Evolutionary conservation across 2,113 vertebrate species (phyloP).

Genomic region (Collichthys lucidus): DNA sequence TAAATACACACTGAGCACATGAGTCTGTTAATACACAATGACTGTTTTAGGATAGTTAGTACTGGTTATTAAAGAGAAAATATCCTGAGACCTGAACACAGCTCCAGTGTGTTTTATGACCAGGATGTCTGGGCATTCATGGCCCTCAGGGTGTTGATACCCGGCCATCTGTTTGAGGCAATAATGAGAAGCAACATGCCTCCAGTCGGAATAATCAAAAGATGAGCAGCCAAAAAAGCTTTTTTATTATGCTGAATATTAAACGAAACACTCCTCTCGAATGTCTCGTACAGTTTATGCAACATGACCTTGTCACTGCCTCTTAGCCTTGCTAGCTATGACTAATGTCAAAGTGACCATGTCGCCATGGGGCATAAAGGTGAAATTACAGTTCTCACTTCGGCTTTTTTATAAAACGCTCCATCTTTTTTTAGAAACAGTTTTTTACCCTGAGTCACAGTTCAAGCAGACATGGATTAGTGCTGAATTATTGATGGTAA

Average conservation of each 20-base stretch:
- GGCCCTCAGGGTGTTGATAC: neutral
- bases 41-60: neutral
- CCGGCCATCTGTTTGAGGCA: conserved; percentile 35
- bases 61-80: neutral
- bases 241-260: neutral
- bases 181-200: conserved; percentile 17
- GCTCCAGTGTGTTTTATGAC: conserved; percentile 10
- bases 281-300: neutral
- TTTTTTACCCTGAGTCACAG: conserved; percentile 49
- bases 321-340: neutral
- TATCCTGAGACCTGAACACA: neutral
- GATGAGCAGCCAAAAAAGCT: conserved; percentile 1
- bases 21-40: neutral
- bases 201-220: neutral
- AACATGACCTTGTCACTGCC: conserved; percentile 13
- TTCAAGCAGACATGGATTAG: conserved; percentile 33
- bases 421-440: conserved; percentile 47
- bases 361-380: neutral
- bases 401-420: conserved; percentile 27
- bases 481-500: conserved; percentile 66
- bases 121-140: conserved; percentile 21
- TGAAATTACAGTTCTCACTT: conserved; percentile 34
- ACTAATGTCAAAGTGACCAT: conserved; percentile 40
- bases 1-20: neutral
- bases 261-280: neutral